Evolutionary conservation across 35 echinoderm and acorn worm genomes (phyloP), one percentile per base, ranked within the genome.

Genomic region (Ptychodera flava): DNA sequence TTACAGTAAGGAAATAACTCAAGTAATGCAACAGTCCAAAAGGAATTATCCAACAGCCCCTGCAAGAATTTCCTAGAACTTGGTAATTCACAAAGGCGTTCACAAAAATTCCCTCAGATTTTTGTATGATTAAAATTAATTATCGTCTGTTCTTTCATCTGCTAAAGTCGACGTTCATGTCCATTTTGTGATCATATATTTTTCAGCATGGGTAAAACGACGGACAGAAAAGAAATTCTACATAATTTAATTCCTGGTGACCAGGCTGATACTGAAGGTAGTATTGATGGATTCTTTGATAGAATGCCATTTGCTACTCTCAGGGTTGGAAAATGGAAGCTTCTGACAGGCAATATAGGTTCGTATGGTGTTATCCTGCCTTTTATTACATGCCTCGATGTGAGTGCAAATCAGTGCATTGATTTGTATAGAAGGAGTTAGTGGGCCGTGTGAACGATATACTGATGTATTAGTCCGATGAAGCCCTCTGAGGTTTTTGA

Each of bases 241-340:
- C 45, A 12, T 6, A 64, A 64, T 64, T 64, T 64, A 6, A 64
- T 64, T 64, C 45, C 45, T 22, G 45, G 45, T 64, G 45, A 64
- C 22, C 45, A 64, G 6, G 45, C 6, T 64, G 22, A 12, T 22
- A 64, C 6, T 22, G 45, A 64, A 12, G 6, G 6, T 12, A 6
- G 45, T 12, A 64, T 64, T 12, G 6, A 6, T 22, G 22, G 22
- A 64, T 64, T 12, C 22, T 64, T 64, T 64, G 45, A 64, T 64
- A 22, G 6, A 6, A 64, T 64, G 45, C 45, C 45, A 6, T 64
- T 64, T 64, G 87, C 90, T 35, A 90, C 93, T 22, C 87, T 95
- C 37, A 34, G 93, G 84, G 78, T 87, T 10, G 88, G 91, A 34
- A 87, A 92, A 38, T 95, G 93, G 93, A 95, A 95, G 76, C 93